These are phyloP conservation scores for Gobio occitaniae DNA, from an alignment of 2,797 vertebrate species.

Conservation along the genomic window DNA sequence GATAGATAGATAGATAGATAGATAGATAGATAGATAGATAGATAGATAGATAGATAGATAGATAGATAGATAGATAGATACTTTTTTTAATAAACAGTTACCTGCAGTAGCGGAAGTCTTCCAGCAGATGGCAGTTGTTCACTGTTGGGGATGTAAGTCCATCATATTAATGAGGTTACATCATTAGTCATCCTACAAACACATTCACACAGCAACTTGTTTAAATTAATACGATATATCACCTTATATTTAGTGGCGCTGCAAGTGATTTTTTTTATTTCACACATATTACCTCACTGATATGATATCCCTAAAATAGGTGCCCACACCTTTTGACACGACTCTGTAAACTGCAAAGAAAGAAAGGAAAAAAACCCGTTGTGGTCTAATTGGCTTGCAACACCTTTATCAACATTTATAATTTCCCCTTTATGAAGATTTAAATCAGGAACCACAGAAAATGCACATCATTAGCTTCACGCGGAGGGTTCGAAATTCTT, in stretches of 20 bases:
- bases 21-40: too few species aligned
- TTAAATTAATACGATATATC: conserved; percentile 26
- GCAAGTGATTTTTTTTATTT: background rate
- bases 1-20: background rate
- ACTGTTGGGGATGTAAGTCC: conserved; percentile 64
- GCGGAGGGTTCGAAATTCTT: too few species aligned
- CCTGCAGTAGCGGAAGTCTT: conserved; percentile 57
- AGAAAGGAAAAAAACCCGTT: background rate
- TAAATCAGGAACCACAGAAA: background rate
- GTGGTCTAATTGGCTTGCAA: background rate
- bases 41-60: too few species aligned
- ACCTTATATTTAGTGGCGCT: conserved; percentile 3
- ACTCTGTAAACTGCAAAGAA: background rate
- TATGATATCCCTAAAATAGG: background rate
- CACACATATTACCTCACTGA: conserved; percentile 7
- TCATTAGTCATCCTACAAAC: conserved; percentile 52
- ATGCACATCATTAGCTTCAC: background rate
- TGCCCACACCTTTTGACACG: background rate
- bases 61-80: too few species aligned
- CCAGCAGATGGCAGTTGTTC: conserved; percentile 78
- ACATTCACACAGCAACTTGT: conserved; percentile 35
- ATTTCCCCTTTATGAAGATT: background rate
- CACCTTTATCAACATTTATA: background rate
- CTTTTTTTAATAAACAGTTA: background rate
- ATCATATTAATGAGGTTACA: conserved; percentile 58